phyloP scores from a whole-genome alignment of 2,113 vertebrate species.

The Hippoglossus stenolepis region DNA sequence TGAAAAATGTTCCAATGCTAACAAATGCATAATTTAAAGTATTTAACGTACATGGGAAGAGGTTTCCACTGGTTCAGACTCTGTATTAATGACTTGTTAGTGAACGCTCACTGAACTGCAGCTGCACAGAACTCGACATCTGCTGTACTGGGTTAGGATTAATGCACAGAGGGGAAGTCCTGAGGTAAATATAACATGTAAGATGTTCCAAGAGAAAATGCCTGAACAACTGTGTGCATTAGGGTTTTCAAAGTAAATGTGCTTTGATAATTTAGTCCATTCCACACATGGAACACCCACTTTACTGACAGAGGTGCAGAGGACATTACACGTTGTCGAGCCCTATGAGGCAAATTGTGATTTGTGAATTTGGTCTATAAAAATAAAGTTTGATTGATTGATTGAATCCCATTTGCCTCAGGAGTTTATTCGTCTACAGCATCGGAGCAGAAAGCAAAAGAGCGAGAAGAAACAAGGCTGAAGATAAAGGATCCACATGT shows the following conservation, averaged over 20 bases:
- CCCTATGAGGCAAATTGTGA: too few relatives aligned
- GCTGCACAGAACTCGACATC: neutral
- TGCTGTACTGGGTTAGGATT: neutral
- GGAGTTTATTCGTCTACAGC: too few relatives aligned
- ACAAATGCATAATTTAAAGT: slow-evolving; percentile 27
- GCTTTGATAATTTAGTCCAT: neutral
- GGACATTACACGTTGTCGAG: too few relatives aligned
- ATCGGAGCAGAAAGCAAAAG: too few relatives aligned
- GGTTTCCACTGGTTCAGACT: neutral
- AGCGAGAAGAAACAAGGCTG: too few relatives aligned
- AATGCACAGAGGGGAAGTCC: neutral
- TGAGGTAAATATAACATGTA: too few relatives aligned
- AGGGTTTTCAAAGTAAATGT: neutral
- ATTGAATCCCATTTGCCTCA: too few relatives aligned
- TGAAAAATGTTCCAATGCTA: slow-evolving; percentile 23
- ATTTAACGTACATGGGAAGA: neutral
- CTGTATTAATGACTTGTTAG: neutral
- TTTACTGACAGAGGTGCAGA: neutral
- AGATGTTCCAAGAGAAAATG: too few relatives aligned
- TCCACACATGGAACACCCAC: neutral
- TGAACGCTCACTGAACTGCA: slow-evolving; percentile 11
- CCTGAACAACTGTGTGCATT: too few relatives aligned
- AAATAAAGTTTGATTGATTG: too few relatives aligned
- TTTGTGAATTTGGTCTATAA: too few relatives aligned
- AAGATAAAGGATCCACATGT: too few relatives aligned